Percentiles rank a stretch among this genome's conserved stretches.
Evolutionary conservation across 2,113 vertebrate species (phyloP).

Genomic region (Menura novaehollandiae): DNA sequence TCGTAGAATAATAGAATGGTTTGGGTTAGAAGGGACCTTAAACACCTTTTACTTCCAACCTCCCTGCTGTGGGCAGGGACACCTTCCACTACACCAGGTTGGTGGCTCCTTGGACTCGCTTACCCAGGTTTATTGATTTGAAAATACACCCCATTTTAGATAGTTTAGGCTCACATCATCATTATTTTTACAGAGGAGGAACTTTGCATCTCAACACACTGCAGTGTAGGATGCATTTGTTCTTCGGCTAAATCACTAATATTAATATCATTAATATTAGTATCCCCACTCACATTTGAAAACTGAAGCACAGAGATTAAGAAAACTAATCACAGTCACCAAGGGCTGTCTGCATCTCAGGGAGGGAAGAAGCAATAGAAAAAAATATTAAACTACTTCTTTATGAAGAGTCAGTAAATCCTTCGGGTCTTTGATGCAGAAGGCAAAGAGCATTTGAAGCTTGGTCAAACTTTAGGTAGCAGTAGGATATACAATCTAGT

Average conservation of each 20-base stretch:
- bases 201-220: neutral
- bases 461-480: neutral
- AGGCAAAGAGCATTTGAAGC: neutral
- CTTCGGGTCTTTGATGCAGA: neutral
- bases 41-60: neutral
- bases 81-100: neutral
- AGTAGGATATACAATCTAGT: neutral
- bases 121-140: neutral
- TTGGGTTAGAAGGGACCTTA: neutral
- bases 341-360: neutral
- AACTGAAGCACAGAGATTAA: neutral
- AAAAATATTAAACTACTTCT: neutral
- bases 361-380: neutral
- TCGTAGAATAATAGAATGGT: neutral
- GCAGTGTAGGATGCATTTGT: neutral
- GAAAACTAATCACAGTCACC: neutral
- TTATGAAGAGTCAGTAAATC: neutral
- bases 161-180: neutral
- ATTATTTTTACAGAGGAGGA: neutral
- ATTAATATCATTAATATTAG: neutral
- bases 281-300: neutral
- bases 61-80: neutral
- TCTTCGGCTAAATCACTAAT: neutral
- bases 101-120: neutral
- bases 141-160: neutral